Evolutionary conservation across 2,888 invertebrate genomes (phyloP), one percentile per base, ranked within the genome.

Genomic region (Ornithoptera alexandrae): DNA sequence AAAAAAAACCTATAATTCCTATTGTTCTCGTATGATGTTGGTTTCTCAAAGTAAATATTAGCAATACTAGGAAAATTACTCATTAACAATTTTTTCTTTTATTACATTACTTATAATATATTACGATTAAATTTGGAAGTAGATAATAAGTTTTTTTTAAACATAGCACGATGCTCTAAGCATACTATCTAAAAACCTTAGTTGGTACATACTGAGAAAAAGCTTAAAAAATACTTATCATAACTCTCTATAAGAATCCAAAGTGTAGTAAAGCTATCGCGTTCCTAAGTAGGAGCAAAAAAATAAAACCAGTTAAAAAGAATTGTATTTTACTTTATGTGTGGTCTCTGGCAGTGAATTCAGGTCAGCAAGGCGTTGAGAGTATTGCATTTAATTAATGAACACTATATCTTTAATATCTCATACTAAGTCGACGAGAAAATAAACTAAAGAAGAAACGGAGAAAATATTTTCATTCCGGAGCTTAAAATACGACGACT

Each of bases 351-450:
- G 58, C 58, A 46, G 62, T 61, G 65, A 62, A 70, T 70, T 67
- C 36, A 70, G 70, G 70, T 70, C 70, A 60, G 66, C 59, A 42
- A 57, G 62, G 59, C 62, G 62, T 24, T 59, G 50, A 59, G 62
- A 63, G 53, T 59, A 59, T 59, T 63, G 53, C 56, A 67, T 70
- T 63, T 67, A 70, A 70, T 70, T 70, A 70, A 70, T 63, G 66
- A 46, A 67, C 59, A 66, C 63, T 39, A 67, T 50, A 60, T 66
- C 62, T 60, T 70, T 63, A 56, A 67, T 67, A 70, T 62, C 59
- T 60, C 59, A 36, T 39, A 10, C n/a, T 56, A 46, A 39, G 50
- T 39, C 12, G 10, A 56, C 60, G 39, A 30, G 69, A 69, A 69
- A 62, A 42, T 56, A 46, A 68, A 65, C 58, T 46, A 59, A 60